Conservation (phyloP, 2,888 invertebrate species). For the Sinhomidia bicolor region DNA sequence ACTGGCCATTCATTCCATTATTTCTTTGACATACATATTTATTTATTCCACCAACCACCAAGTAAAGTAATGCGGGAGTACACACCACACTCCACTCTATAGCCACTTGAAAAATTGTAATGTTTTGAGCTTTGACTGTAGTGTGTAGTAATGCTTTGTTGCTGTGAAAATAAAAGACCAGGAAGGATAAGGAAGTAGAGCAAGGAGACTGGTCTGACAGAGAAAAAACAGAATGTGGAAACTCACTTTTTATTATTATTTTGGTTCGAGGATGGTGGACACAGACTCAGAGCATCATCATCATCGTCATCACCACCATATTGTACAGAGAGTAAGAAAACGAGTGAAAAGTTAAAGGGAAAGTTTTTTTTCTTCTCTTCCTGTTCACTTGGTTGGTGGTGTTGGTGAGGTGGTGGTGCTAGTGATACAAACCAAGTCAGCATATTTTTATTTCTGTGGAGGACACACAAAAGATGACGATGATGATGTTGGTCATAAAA, state of each 20-base stretch:
- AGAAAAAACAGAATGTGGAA: not conserved
- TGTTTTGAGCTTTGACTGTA: not conserved
- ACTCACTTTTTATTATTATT: not conserved
- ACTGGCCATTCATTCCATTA: slow-evolving; percentile 42
- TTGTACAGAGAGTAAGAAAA: not conserved
- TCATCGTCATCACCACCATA: not conserved
- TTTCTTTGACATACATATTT: slow-evolving; percentile 42
- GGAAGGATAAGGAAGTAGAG: slow-evolving; percentile 47
- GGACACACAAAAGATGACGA: not conserved
- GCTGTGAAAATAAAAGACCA: slow-evolving; percentile 5
- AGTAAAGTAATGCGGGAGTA: not conserved
- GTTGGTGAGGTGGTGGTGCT: not conserved
- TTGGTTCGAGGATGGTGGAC: not conserved
- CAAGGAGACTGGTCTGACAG: slow-evolving; percentile 6
- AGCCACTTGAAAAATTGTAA: slow-evolving; percentile 1
- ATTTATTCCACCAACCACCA: slow-evolving; percentile 14
- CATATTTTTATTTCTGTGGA: not conserved
- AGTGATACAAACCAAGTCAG: not conserved
- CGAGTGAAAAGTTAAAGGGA: slow-evolving; percentile 35
- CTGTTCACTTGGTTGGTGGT: not conserved
- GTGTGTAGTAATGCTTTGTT: not conserved
- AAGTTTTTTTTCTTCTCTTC: slow-evolving; percentile 12
- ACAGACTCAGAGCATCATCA: not conserved
- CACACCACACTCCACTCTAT: not conserved
- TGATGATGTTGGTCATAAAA: slow-evolving; percentile 19